Conservation (phyloP, 2,797 vertebrate genomes). For the Lacerta agilis region DNA sequence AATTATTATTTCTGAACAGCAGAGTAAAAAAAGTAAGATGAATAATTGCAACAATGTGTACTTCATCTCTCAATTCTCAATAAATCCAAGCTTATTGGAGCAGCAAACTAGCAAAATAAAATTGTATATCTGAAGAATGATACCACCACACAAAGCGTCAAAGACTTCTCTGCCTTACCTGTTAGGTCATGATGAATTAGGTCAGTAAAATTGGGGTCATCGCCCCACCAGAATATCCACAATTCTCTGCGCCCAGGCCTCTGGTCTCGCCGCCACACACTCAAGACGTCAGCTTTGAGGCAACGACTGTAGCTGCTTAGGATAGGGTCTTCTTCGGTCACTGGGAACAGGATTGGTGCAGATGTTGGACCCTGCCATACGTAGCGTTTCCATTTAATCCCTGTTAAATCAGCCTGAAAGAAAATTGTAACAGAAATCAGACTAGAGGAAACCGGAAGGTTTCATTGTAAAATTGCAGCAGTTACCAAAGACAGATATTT, state of each 20-base stretch:
- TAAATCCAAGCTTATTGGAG: not conserved
- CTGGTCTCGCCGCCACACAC: slow-evolving; percentile 95
- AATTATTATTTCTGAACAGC: not conserved
- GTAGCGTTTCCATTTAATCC: slow-evolving; percentile 99
- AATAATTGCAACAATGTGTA: not conserved
- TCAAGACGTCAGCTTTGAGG: slow-evolving; percentile 94
- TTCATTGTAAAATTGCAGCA: not conserved
- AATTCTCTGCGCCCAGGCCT: slow-evolving; percentile 94
- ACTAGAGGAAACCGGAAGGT: not conserved
- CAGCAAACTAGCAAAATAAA: not conserved
- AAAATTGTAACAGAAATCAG: slow-evolving; percentile 57
- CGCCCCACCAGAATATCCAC: slow-evolving; percentile 99
- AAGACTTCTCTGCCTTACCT: slow-evolving; percentile 78
- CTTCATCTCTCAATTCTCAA: not conserved
- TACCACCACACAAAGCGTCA: not conserved
- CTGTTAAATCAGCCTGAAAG: slow-evolving; percentile 93
- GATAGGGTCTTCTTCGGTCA: slow-evolving; percentile 98
- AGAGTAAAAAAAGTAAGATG: not conserved
- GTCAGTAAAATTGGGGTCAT: slow-evolving; percentile 94
- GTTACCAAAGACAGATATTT: not conserved
- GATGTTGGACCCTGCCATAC: slow-evolving; percentile 97
- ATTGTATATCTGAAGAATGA: not conserved
- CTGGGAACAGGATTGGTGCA: slow-evolving; percentile 95
- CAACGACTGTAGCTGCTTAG: slow-evolving; percentile 98
- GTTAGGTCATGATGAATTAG: slow-evolving; percentile 95